Percentiles rank a stretch among this genome's conserved stretches.
Conservation (phyloP, 2,797 vertebrate genomes). For the Echiichthys vipera region DNA sequence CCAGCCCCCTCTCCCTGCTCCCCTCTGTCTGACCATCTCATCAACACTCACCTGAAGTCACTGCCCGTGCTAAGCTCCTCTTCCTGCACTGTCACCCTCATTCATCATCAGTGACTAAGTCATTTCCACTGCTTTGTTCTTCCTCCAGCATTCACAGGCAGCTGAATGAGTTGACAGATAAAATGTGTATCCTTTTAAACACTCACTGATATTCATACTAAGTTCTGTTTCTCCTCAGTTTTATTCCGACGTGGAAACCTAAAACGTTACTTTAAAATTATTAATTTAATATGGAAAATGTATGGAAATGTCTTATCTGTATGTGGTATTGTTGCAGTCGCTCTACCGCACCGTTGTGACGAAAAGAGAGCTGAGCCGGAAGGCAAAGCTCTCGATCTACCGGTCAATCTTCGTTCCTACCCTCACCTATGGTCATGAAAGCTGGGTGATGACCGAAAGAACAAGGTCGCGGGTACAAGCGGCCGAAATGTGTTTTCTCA, state of each 20-base stretch:
- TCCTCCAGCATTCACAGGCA: neutral
- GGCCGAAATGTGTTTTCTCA: no score
- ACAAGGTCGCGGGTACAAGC: no score
- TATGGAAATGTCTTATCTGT: neutral
- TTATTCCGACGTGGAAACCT: no score
- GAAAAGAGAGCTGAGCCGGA: no score
- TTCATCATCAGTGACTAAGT: slow-evolving; percentile 26
- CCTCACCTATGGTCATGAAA: no score
- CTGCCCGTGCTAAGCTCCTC: neutral
- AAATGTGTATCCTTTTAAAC: neutral
- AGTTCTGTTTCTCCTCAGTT: neutral
- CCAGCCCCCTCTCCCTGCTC: slow-evolving; percentile 18
- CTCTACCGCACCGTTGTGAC: no score
- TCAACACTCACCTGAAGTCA: slow-evolving; percentile 19
- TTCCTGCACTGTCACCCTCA: neutral
- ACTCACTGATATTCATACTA: neutral
- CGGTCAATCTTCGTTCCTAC: no score
- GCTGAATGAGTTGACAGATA: neutral
- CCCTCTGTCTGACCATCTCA: neutral
- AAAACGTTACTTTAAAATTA: neutral
- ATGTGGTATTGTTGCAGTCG: no score
- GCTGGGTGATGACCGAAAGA: no score
- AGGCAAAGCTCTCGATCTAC: no score
- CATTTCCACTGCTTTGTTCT: slow-evolving; percentile 6
- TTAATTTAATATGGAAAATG: neutral